phyloP scores from a whole-genome alignment of 2,113 vertebrate genomes.

The Triplophysa rosa region DNA sequence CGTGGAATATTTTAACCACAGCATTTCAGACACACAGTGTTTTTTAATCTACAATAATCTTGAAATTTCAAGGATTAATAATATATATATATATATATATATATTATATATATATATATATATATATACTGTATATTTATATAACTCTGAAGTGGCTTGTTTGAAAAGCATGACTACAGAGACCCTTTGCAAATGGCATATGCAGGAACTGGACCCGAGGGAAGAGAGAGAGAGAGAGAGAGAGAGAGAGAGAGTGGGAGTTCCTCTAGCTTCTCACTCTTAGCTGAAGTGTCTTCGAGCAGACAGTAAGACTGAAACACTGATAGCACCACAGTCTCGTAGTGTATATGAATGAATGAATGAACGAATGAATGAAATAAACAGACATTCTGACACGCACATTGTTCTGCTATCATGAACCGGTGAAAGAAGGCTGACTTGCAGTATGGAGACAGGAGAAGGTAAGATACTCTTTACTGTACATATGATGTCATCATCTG shows the following conservation, averaged over 20 bases:
- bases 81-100: too few relatives aligned
- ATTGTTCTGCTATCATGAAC: conserved; percentile 38
- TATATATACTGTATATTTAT: too few relatives aligned
- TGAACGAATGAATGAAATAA: conserved; percentile 32
- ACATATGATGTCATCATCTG: conserved; percentile 1
- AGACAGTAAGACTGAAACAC: conserved; percentile 28
- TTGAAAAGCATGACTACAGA: conserved; percentile 56
- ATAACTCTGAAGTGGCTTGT: too few relatives aligned
- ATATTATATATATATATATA: too few relatives aligned
- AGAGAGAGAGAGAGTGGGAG: conserved; percentile 37
- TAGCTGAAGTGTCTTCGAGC: conserved; percentile 35
- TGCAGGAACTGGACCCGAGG: conserved; percentile 56
- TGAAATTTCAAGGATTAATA: too few relatives aligned
- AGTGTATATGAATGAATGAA: conserved; percentile 22
- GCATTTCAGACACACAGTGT: too few relatives aligned
- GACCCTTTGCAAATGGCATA: conserved; percentile 63
- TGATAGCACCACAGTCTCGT: conserved; percentile 31
- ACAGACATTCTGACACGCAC: conserved; percentile 23
- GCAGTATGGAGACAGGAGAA: conserved; percentile 53
- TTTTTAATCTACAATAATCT: too few relatives aligned
- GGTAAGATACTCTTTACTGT: conserved; percentile 50
- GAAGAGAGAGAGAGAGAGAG: conserved; percentile 41
- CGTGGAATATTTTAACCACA: too few relatives aligned
- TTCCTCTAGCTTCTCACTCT: conserved; percentile 49
- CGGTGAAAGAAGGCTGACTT: conserved; percentile 36